Conservation (phyloP, 2,797 vertebrate species). For the Neosilurus mollespiculum region DNA sequence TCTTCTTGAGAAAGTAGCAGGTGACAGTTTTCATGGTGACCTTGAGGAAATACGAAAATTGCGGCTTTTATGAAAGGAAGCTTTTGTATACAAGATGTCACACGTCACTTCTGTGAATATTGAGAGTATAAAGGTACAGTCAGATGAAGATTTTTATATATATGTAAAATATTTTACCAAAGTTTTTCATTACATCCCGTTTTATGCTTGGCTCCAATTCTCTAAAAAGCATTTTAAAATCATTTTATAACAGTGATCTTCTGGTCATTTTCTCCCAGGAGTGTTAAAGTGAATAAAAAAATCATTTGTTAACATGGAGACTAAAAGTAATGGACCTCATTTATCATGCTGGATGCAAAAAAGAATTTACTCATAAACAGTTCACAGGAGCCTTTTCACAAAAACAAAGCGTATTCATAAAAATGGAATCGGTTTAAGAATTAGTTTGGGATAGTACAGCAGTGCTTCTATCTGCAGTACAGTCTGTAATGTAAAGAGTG, state of each 20-base stretch:
- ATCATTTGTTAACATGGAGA: neutral
- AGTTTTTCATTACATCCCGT: neutral
- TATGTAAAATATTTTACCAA: neutral
- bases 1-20: neutral
- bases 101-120: neutral
- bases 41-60: neutral
- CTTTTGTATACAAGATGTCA: slow-evolving; percentile 1
- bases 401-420: neutral
- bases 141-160: neutral
- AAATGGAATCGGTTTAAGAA: neutral
- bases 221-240: neutral
- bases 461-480: too few species aligned
- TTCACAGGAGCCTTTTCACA: neutral
- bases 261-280: neutral
- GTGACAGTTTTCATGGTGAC: neutral
- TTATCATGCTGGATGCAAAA: neutral
- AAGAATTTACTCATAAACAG: neutral
- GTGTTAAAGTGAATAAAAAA: neutral
- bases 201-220: neutral
- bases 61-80: neutral
- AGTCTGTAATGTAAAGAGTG: too few species aligned
- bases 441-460: neutral
- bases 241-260: neutral
- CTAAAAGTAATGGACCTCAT: neutral
- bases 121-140: neutral